phyloP scores from a whole-genome alignment of 1,140 invertebrate genomes.

The Diabrotica virgifera region DNA sequence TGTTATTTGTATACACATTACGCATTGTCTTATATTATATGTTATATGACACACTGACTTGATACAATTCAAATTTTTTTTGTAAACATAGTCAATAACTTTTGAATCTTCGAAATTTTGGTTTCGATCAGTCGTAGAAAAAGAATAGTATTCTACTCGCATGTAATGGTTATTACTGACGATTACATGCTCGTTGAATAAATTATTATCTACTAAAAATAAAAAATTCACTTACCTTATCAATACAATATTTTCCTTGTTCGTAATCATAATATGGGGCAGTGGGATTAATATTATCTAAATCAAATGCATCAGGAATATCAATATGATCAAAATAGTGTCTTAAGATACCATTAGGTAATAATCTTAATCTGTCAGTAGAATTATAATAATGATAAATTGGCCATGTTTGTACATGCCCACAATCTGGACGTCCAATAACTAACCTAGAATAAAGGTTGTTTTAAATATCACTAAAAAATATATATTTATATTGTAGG shows the following conservation, averaged over 20 bases:
- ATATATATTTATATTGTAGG: no score
- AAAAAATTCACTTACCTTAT: conserved; percentile 57
- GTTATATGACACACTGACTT: no score
- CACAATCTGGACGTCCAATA: conserved; percentile 69
- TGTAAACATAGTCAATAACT: no score
- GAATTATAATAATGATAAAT: conserved; percentile 65
- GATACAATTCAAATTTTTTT: no score
- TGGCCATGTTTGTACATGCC: conserved; percentile 64
- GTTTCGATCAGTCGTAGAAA: no score
- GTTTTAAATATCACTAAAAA: background rate
- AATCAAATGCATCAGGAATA: conserved; percentile 50
- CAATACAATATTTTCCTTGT: conserved; percentile 73
- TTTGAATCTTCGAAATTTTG: no score
- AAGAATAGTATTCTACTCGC: no score
- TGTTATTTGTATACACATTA: no score
- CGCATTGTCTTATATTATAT: no score
- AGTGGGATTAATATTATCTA: conserved; percentile 49
- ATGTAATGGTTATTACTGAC: no score
- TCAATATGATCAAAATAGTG: conserved; percentile 61
- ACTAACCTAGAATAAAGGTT: conserved; percentile 50
- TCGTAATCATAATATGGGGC: conserved; percentile 66
- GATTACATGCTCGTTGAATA: no score
- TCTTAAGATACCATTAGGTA: conserved; percentile 65
- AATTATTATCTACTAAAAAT: background rate
- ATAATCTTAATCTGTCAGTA: conserved; percentile 61